A percentile compares a stretch with the other conserved stretches of the same genome.
These are phyloP conservation scores for Barbus barbus DNA, from an alignment of 2,113 vertebrate genomes.

Conservation along the genomic window DNA sequence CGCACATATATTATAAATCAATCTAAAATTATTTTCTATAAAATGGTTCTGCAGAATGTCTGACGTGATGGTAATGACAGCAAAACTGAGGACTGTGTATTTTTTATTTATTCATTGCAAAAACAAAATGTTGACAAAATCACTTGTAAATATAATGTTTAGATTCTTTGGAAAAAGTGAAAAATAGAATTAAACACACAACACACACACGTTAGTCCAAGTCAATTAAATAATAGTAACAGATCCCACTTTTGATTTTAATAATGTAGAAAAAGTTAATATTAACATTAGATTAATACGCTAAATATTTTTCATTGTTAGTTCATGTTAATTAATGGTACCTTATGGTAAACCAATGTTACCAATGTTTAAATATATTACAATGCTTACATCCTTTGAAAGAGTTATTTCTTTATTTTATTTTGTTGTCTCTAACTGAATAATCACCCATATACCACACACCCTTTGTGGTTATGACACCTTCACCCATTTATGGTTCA, in stretches of 20 bases:
- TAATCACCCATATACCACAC: neutral
- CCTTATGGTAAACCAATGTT: too few species aligned
- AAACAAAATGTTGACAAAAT: neutral
- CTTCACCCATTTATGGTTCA: constrained; percentile 7
- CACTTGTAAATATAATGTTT: neutral
- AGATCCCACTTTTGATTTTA: too few species aligned
- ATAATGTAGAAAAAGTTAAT: too few species aligned
- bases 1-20: neutral
- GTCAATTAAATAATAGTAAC: too few species aligned
- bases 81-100: neutral
- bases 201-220: too few species aligned
- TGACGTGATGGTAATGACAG: neutral
- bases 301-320: too few species aligned
- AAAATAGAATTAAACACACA: neutral
- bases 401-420: too few species aligned
- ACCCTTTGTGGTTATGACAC: constrained; percentile 23
- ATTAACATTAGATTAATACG: too few species aligned
- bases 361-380: too few species aligned
- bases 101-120: neutral
- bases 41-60: neutral
- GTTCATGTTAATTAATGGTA: too few species aligned
- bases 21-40: neutral
- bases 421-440: neutral
- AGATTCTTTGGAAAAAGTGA: neutral
- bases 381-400: too few species aligned